These are phyloP conservation scores for Esox niger DNA, from an alignment of 2,113 vertebrate species.

Conservation along the genomic window DNA sequence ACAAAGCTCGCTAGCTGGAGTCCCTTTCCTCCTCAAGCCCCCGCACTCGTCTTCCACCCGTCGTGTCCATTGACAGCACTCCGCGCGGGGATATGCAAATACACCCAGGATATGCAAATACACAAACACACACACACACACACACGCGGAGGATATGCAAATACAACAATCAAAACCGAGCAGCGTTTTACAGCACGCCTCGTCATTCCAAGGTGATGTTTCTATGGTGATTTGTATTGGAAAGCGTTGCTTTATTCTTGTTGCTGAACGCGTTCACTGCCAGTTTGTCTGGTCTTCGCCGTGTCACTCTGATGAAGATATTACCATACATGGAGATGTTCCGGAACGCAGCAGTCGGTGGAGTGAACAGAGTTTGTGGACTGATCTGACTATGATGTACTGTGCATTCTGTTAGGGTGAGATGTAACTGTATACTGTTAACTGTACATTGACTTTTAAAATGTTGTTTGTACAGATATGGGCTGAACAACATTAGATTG, in stretches of 20 bases:
- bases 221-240: constrained; percentile 48
- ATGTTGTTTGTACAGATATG: too few relatives aligned
- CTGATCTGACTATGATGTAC: too few relatives aligned
- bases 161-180: constrained; percentile 33
- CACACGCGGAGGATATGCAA: constrained; percentile 53
- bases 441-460: too few relatives aligned
- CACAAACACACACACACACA: neutral
- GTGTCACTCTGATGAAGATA: constrained; percentile 33
- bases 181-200: constrained; percentile 22
- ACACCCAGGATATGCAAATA: constrained; percentile 44
- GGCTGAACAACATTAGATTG: too few relatives aligned
- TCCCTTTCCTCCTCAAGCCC: constrained; percentile 5
- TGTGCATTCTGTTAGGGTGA: too few relatives aligned
- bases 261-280: constrained; percentile 14
- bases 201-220: constrained; percentile 27
- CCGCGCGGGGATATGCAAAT: constrained; percentile 54
- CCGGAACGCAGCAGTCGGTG: too few relatives aligned
- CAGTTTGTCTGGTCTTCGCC: constrained; percentile 12
- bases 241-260: constrained; percentile 33
- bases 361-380: too few relatives aligned
- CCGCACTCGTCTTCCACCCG: constrained; percentile 34
- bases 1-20: constrained; percentile 11
- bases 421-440: too few relatives aligned
- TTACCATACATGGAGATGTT: too few relatives aligned
- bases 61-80: constrained; percentile 41